Conservation (phyloP, 2,113 vertebrate species). For the Scytalopus superciliaris region DNA sequence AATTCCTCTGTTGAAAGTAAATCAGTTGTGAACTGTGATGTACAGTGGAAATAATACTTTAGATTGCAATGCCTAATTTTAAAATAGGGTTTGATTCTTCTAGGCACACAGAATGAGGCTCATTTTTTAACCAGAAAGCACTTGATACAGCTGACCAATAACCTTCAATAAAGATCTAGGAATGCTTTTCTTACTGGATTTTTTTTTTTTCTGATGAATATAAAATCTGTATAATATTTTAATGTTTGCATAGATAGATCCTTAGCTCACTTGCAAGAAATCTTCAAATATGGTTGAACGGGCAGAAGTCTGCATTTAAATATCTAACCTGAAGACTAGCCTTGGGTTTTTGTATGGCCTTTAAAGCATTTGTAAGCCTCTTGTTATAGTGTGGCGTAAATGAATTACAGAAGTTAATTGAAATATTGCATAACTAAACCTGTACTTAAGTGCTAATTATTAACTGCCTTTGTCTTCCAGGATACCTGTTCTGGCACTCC, state of each 20-base stretch:
- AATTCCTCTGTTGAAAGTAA: neutral
- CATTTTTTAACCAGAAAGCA: neutral
- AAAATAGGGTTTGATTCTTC: neutral
- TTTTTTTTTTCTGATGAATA: neutral
- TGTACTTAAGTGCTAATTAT: neutral
- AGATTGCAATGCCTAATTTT: neutral
- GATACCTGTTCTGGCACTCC: constrained; percentile 77
- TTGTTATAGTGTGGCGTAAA: neutral
- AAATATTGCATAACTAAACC: neutral
- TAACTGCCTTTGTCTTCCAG: constrained; percentile 61
- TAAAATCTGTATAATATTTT: neutral
- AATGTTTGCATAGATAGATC: neutral
- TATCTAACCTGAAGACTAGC: neutral
- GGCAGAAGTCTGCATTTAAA: neutral
- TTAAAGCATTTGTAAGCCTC: neutral
- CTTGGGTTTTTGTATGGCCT: neutral
- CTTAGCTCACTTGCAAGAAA: no score
- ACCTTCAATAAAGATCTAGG: neutral
- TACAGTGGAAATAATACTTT: neutral
- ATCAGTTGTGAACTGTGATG: neutral
- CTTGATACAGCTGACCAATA: neutral
- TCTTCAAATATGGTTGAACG: neutral
- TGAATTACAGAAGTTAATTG: neutral
- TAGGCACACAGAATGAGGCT: neutral
- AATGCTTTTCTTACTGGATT: neutral